These are phyloP conservation scores for Nomia melanderi DNA, from an alignment of 1,140 invertebrate species.

Conservation along the genomic window DNA sequence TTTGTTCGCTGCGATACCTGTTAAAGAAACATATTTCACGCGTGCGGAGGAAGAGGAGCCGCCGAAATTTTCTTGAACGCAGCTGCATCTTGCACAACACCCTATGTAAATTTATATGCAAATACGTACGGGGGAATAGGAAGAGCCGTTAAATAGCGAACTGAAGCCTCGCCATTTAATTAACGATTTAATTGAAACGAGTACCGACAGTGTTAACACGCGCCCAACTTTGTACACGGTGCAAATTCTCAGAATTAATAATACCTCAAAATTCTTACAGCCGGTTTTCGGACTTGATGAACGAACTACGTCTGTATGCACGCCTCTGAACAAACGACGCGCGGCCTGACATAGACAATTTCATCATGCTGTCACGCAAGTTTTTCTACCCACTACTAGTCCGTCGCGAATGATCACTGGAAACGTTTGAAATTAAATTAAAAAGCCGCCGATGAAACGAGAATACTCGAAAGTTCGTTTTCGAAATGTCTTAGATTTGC, in stretches of 20 bases:
- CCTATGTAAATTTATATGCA: conserved; percentile 31
- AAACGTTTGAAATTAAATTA: background rate
- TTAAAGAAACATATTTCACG: background rate
- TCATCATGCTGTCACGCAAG: background rate
- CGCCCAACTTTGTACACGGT: conserved; percentile 17
- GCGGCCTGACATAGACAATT: background rate
- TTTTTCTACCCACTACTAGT: background rate
- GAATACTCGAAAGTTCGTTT: too few relatives aligned
- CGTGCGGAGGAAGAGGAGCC: background rate
- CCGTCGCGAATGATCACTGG: background rate
- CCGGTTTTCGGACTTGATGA: background rate
- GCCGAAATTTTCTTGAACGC: conserved; percentile 27
- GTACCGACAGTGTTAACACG: conserved; percentile 21
- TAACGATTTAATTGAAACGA: conserved; percentile 42
- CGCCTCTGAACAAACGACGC: too few relatives aligned
- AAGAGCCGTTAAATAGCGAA: conserved; percentile 15
- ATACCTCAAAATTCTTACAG: conserved; percentile 18
- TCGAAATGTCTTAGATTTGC: background rate
- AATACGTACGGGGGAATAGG: conserved; percentile 16
- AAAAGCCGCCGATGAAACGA: background rate
- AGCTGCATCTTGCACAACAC: background rate
- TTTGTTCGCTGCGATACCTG: background rate
- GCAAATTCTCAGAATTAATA: conserved; percentile 29
- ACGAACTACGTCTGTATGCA: background rate
- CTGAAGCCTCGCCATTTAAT: conserved; percentile 29